Percentiles rank a stretch among this genome's conserved stretches.
Conservation (phyloP, 2,888 invertebrate species). For the Trachelus iudaicus region DNA sequence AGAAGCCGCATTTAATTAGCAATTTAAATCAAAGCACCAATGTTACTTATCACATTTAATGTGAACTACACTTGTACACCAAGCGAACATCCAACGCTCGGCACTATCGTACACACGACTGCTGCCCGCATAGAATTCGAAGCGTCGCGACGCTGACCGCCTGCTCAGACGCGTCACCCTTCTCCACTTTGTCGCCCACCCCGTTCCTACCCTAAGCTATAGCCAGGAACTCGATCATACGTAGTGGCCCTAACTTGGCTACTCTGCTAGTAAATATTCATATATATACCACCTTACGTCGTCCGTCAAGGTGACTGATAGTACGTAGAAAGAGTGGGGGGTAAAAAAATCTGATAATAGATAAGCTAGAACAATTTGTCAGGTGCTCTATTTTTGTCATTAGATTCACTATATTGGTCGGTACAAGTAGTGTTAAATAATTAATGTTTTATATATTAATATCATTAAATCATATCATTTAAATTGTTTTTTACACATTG, state of each 20-base stretch:
- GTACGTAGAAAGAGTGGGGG: background rate
- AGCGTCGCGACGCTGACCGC: constrained; percentile 56
- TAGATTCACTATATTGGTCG: background rate
- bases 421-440: background rate
- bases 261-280: background rate
- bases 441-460: background rate
- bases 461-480: background rate
- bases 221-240: background rate
- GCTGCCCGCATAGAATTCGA: constrained; percentile 42
- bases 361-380: background rate
- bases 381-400: background rate
- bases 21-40: background rate
- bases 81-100: background rate
- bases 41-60: background rate
- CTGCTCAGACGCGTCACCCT: constrained; percentile 26
- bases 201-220: background rate
- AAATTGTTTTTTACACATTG: background rate
- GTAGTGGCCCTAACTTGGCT: background rate
- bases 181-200: constrained; percentile 26
- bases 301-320: background rate
- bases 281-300: background rate
- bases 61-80: background rate
- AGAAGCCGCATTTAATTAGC: background rate
- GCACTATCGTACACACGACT: constrained; percentile 43
- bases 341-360: background rate